A percentile compares a stretch with the other conserved stretches of the same genome.
These are phyloP conservation scores for Corythornis madagascariensis DNA, from an alignment of 2,113 vertebrate genomes.

Conservation along the genomic window DNA sequence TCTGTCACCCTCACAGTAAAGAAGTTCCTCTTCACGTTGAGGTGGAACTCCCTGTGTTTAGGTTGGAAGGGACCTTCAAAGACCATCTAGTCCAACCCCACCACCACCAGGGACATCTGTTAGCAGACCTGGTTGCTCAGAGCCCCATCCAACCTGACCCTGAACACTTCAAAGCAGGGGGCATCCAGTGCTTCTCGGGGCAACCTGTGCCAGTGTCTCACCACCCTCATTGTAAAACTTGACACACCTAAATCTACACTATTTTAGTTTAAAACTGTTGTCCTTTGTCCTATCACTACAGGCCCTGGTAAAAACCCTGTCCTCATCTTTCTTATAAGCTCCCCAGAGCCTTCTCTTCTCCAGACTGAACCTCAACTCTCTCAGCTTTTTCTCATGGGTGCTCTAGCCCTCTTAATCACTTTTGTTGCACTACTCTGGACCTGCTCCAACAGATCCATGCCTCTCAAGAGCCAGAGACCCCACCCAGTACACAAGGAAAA, in stretches of 20 bases:
- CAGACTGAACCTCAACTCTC: background rate
- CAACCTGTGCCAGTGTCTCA: background rate
- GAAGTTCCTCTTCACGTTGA: too few species aligned
- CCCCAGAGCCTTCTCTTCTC: background rate
- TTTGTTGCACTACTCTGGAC: fast-evolving
- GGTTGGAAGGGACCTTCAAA: background rate
- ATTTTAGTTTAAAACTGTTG: background rate
- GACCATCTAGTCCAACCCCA: fast-evolving
- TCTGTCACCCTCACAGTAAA: too few species aligned
- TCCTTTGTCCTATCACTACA: background rate
- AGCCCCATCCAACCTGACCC: background rate
- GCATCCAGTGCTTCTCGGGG: background rate
- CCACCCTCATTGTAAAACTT: fast-evolving
- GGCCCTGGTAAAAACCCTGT: fast-evolving
- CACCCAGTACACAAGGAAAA: background rate
- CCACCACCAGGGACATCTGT: fast-evolving
- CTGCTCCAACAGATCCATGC: fast-evolving
- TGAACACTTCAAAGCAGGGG: fast-evolving
- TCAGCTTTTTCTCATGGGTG: background rate
- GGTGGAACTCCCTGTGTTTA: too few species aligned
- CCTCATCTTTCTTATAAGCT: background rate
- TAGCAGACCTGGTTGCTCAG: background rate
- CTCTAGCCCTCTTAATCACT: fast-evolving
- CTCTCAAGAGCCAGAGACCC: fast-evolving
- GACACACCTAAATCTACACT: background rate